Conservation (phyloP, 2,888 invertebrate genomes). For the Patella pellucida region DNA sequence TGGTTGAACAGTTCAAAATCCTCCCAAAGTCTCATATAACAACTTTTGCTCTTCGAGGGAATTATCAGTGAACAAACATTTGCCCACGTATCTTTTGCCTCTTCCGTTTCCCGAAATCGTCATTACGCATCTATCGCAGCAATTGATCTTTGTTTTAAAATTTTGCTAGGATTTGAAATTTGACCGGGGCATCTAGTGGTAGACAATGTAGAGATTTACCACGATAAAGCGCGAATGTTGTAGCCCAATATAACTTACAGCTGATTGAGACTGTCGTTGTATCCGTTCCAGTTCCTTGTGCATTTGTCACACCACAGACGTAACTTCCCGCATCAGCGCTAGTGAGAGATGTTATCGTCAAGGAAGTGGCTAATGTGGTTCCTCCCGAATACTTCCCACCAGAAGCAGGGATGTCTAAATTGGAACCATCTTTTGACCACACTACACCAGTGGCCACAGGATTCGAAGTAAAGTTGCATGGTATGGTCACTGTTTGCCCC, state of each 20-base stretch:
- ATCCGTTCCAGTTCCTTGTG: constrained; percentile 12
- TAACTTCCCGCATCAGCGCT: constrained; percentile 35
- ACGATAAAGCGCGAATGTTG: too few species aligned
- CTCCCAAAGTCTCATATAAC: too few species aligned
- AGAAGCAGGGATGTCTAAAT: not conserved
- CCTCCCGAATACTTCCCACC: constrained; percentile 34
- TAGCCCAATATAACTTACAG: not conserved
- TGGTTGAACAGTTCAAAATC: too few species aligned
- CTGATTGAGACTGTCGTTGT: not conserved
- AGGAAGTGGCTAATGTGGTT: constrained; percentile 24
- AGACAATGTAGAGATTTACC: too few species aligned
- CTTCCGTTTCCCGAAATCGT: too few species aligned
- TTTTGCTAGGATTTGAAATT: too few species aligned
- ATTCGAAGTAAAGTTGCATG: constrained; percentile 16
- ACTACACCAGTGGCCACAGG: constrained; percentile 21
- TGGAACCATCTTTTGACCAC: constrained; percentile 25
- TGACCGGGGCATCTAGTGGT: too few species aligned
- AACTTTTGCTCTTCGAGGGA: too few species aligned
- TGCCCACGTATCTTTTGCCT: too few species aligned
- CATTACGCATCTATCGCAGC: too few species aligned
- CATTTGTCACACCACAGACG: constrained; percentile 36
- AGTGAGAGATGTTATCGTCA: constrained; percentile 33
- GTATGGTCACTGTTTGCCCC: constrained; percentile 23
- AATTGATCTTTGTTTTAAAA: too few species aligned
- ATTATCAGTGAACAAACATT: too few species aligned